Evolutionary conservation across 1,140 invertebrate species (phyloP), one percentile per base, ranked within the genome.

Genomic region (Zeugodacus cucurbitae): DNA sequence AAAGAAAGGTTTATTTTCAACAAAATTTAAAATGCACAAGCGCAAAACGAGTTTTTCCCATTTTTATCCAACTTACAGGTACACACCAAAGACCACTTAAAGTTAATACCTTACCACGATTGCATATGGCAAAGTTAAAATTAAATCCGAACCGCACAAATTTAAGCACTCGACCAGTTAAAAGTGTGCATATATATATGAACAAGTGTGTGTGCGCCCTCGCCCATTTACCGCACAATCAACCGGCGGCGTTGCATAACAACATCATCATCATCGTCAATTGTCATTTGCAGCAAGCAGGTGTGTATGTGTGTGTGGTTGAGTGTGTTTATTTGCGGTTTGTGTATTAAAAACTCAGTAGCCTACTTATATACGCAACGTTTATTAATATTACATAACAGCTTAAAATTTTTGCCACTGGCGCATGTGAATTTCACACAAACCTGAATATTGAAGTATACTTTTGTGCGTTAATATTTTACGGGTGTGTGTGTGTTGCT

Each of bases 351-450:
- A 82, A 82, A 82, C 37, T 44, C 74, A 48, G 74, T 82, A 82
- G 74, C 74, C 74, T 82, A 82, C 74, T 82, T 82, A 82, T 41
- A 67, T 14, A n/a, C 41, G 41, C 74, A 82, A 54, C 41, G 74
- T 82, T 82, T 82, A 82, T 82, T 48, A 82, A 82, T 82, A 82
- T 82, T 82, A 20, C 8, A 82, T 82, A 48, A 82, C 74, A 82
- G 44, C 74, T 82, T 82, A 82, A 82, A 82, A 82, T 82, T 54
- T 54, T 82, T 82, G 44, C 74, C 74, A 48, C 37, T 14, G 41
- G 74, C 41, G n/a, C 41, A 82, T 11, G 48, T 22, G 10, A 44
- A 29, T 29, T n/a, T 41, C 26, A 26, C 70, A 54, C 41, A 37
- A 7, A 26, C 37, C n/a, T 44, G n/a, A 44, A 44, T 82, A 48